Conservation (phyloP, 2,113 vertebrate species). For the Amblyornis subalaris region DNA sequence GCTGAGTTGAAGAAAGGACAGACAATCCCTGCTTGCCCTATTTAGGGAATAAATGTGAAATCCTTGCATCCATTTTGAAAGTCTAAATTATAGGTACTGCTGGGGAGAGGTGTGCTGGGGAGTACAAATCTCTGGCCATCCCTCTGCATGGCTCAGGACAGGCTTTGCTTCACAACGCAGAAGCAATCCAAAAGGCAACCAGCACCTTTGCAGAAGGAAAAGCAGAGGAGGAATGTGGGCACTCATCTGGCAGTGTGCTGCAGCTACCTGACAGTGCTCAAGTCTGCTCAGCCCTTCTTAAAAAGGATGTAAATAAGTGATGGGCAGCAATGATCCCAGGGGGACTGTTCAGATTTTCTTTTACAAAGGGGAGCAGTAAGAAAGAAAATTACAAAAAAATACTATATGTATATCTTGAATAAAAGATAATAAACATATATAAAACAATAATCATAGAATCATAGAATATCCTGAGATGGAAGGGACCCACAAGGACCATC, state of each 20-base stretch:
- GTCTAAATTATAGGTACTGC: background rate
- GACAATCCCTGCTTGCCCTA: slow-evolving; percentile 49
- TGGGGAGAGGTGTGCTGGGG: background rate
- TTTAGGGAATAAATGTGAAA: slow-evolving; percentile 57
- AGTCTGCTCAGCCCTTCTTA: background rate
- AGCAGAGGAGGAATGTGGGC: background rate
- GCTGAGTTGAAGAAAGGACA: slow-evolving; percentile 37
- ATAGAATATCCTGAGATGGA: background rate
- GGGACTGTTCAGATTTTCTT: background rate
- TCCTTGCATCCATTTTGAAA: background rate
- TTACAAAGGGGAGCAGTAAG: background rate
- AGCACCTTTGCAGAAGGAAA: background rate
- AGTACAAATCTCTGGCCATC: background rate
- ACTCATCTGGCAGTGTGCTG: background rate
- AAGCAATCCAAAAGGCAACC: background rate
- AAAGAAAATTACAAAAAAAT: background rate
- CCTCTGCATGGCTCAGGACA: background rate
- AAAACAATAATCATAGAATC: background rate
- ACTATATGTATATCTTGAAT: background rate
- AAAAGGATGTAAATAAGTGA: background rate
- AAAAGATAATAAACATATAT: background rate
- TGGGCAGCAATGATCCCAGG: background rate
- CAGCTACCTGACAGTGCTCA: background rate
- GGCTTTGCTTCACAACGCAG: background rate
- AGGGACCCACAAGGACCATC: background rate